These are phyloP conservation scores for Discoglossus pictus DNA, from an alignment of 2,797 vertebrate genomes.

Conservation along the genomic window DNA sequence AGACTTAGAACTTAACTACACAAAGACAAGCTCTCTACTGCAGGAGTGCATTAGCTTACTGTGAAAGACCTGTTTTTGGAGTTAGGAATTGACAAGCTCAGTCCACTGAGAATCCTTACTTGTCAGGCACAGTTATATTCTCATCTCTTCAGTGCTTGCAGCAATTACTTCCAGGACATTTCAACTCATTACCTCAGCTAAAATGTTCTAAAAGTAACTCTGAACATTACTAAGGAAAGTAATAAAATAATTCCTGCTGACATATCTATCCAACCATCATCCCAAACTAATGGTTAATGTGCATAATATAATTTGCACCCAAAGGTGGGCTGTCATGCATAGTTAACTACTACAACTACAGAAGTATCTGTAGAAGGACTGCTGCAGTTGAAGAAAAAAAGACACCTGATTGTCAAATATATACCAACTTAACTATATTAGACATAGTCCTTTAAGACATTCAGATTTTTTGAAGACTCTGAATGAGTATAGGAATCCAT, in stretches of 20 bases:
- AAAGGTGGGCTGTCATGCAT: background rate
- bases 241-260: slow-evolving; percentile 47
- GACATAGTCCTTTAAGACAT: no score
- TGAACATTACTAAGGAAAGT: slow-evolving; percentile 45
- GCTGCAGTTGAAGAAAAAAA: no score
- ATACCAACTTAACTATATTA: no score
- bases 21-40: slow-evolving; percentile 27
- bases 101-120: slow-evolving; percentile 51
- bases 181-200: slow-evolving; percentile 52
- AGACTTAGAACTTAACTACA: slow-evolving; percentile 32
- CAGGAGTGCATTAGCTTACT: slow-evolving; percentile 28
- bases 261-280: slow-evolving; percentile 50
- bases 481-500: no score
- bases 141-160: slow-evolving; percentile 53
- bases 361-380: no score
- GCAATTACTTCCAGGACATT: slow-evolving; percentile 57
- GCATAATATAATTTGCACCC: slow-evolving; percentile 12
- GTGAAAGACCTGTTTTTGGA: slow-evolving; percentile 29
- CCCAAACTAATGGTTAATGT: slow-evolving; percentile 27
- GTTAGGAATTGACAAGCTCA: slow-evolving; percentile 43
- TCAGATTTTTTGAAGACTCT: no score
- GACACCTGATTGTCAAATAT: no score
- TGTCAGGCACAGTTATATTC: slow-evolving; percentile 52
- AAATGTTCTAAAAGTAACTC: slow-evolving; percentile 50
- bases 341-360: background rate